Conservation (phyloP, 2,888 invertebrate genomes). For the Toxonevra muliebris region DNA sequence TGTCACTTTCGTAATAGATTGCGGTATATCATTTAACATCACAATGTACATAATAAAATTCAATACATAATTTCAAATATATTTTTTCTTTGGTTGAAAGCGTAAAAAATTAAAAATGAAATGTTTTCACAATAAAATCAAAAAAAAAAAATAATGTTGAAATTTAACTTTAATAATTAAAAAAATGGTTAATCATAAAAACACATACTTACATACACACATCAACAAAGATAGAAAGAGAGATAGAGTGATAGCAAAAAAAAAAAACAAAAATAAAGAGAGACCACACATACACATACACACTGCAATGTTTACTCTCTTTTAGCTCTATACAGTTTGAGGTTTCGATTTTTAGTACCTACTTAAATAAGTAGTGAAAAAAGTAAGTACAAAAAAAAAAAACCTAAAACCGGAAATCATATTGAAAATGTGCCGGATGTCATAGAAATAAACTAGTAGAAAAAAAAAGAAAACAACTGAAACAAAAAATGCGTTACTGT, state of each 20-base stretch:
- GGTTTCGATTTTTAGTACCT: no score
- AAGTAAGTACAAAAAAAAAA: background rate
- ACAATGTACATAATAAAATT: no score
- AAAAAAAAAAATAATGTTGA: no score
- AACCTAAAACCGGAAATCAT: slow-evolving; percentile 32
- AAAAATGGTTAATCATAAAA: background rate
- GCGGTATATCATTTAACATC: no score
- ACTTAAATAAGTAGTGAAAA: no score
- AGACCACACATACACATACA: background rate
- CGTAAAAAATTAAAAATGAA: no score
- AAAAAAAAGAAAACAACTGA: background rate
- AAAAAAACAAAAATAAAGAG: background rate
- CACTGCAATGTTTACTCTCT: no score
- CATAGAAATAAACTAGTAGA: slow-evolving; percentile 14
- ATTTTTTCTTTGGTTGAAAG: no score
- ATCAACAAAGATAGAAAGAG: background rate
- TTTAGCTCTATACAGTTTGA: no score
- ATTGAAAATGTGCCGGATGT: slow-evolving; percentile 34
- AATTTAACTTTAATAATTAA: no score
- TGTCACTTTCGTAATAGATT: background rate
- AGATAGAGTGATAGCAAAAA: background rate
- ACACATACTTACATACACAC: background rate
- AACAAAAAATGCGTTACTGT: background rate
- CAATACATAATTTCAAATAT: no score
- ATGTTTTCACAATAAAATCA: no score